phyloP scores from a whole-genome alignment of 2,797 vertebrate genomes.

The Stomatorhinus walkeri region DNA sequence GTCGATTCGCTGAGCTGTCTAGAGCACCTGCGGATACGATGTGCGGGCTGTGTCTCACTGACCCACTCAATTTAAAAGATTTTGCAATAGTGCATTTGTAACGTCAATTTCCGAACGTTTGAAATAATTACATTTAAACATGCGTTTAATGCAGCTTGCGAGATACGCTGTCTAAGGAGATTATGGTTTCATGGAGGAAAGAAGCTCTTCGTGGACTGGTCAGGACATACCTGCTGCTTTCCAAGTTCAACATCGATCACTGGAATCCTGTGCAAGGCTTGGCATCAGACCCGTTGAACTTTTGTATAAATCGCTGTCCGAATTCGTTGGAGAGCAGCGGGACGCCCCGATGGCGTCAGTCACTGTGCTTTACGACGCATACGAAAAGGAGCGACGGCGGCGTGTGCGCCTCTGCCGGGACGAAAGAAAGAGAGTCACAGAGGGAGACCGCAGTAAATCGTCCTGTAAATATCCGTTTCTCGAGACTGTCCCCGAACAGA shows the following conservation, averaged over 20 bases:
- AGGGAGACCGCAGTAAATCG: slow-evolving; percentile 25
- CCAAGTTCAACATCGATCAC: slow-evolving; percentile 35
- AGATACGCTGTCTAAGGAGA: neutral
- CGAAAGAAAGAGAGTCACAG: slow-evolving; percentile 51
- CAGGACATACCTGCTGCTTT: slow-evolving; percentile 42
- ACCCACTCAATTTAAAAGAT: neutral
- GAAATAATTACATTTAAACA: neutral
- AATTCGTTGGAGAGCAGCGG: slow-evolving; percentile 41
- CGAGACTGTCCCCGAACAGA: slow-evolving; percentile 28
- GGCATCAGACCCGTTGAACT: slow-evolving; percentile 53
- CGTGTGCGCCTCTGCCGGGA: slow-evolving; percentile 46
- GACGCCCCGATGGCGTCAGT: slow-evolving; percentile 41
- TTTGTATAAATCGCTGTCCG: slow-evolving; percentile 52
- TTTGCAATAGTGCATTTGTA: neutral
- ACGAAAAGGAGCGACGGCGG: slow-evolving; percentile 51
- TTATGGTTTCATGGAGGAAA: slow-evolving; percentile 44
- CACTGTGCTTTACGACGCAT: slow-evolving; percentile 50
- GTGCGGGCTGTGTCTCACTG: neutral
- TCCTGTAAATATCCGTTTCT: slow-evolving; percentile 26
- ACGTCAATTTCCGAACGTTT: neutral
- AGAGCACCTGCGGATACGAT: neutral
- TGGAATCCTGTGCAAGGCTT: slow-evolving; percentile 44
- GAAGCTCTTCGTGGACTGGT: slow-evolving; percentile 46
- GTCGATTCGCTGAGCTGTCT: neutral
- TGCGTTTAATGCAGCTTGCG: neutral